Percentiles rank a stretch among this genome's conserved stretches.
Evolutionary conservation across 2,797 vertebrate genomes (phyloP).

Genomic region (Chelmon rostratus): DNA sequence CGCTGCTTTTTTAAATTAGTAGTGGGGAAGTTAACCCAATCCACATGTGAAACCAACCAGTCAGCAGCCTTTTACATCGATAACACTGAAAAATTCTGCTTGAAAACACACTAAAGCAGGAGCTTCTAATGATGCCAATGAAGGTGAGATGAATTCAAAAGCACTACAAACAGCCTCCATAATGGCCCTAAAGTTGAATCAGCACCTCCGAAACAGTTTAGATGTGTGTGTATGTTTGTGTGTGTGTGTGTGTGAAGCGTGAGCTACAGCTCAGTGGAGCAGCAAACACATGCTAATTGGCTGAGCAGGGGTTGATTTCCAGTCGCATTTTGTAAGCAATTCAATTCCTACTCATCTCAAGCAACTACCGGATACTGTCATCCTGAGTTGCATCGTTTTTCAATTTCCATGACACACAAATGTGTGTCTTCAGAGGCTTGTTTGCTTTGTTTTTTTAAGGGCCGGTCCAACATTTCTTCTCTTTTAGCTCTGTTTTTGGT

Average conservation of each 20-base stretch:
- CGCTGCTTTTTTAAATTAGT: neutral
- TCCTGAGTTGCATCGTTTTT: neutral
- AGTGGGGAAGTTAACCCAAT: neutral
- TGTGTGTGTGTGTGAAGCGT: constrained; percentile 6
- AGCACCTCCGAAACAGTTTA: neutral
- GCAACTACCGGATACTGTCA: neutral
- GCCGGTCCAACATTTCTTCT: neutral
- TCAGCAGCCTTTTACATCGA: neutral
- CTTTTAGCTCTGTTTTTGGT: neutral
- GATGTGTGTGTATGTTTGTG: neutral
- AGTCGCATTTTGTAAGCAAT: neutral
- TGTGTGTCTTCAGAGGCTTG: neutral
- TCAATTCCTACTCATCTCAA: constrained; percentile 18
- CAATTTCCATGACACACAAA: neutral
- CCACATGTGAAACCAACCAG: neutral
- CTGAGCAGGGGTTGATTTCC: neutral
- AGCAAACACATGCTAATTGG: constrained; percentile 1
- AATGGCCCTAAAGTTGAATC: neutral
- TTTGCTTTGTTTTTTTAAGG: neutral
- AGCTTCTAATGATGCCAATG: neutral
- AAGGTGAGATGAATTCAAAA: neutral
- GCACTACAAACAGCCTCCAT: neutral
- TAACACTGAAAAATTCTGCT: neutral
- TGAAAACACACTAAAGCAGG: neutral
- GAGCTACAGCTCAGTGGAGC: constrained; percentile 14